Base-by-base conservation (phyloP, 2,113 vertebrate species). In the Hippocampus abdominalis region DNA sequence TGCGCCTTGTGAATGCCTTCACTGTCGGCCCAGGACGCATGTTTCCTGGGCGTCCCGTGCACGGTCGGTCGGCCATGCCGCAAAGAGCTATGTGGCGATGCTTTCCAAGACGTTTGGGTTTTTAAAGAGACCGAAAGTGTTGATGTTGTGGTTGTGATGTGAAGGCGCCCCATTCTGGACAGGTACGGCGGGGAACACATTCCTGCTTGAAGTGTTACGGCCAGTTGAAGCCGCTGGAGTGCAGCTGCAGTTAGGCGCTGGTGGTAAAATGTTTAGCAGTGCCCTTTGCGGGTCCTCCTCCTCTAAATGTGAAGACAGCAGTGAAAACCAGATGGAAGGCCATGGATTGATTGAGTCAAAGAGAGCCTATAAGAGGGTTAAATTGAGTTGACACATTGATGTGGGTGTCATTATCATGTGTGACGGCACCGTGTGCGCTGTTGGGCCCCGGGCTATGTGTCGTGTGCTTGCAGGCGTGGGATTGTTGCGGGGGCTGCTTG, bases 341-440 rank as follows among this genome's bases (percentile, higher is more conserved):
- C 79, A 73, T 83, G 83, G 74, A 86, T 83, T 78, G 86, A 88
- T 83, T 81, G 81, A 84, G 80, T 83, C 84, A 87, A 86, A 84
- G 72, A 75, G 78, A 79, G 81, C 73, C 79, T 68, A 71, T 75
- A 75, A 82, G 79, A 81, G 74, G 79, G 71, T 75, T 76, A 82
- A 86, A 90, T 86, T 88, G 86, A 88, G 83, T 86, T 86, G 90
- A 90, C 89, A 86, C 66, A 74, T 86, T 86, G 82, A 86, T 75
- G 77, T 74, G 81, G 86, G 80, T 86, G 85, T 86, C 78, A 87
- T 88, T 89, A 87, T 88, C 83, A 79, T 80, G 74, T 84, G 81
- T 87, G 85, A 82, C 61, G 79, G 80, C 80, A 79, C 83, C 81
- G 70, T 80, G 76, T 51, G 63, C 72, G 63, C 75, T 72, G 72